A percentile compares a stretch with the other conserved stretches of the same genome.
phyloP scores from a whole-genome alignment of 2,797 vertebrate genomes.

The Arrhamphus sclerolepis region DNA sequence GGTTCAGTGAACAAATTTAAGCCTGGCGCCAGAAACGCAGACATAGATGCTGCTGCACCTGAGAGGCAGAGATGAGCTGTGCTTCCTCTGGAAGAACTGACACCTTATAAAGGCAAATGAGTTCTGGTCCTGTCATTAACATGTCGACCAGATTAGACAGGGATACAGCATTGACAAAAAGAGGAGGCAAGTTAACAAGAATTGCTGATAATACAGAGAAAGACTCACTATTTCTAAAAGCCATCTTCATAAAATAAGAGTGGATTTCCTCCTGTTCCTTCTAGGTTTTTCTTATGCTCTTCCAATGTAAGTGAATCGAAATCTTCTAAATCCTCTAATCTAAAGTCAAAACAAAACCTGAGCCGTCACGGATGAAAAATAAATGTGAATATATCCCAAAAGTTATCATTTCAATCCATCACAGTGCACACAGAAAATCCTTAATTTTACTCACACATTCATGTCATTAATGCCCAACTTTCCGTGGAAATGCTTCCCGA shows the following conservation, averaged over 20 bases:
- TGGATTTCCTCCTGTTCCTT: no score
- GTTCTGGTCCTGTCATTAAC: constrained; percentile 2
- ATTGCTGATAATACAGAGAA: no score
- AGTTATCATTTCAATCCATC: no score
- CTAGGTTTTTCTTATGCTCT: no score
- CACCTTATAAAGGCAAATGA: constrained; percentile 16
- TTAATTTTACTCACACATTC: constrained; percentile 89
- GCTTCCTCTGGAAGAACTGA: constrained; percentile 3
- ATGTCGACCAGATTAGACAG: neutral
- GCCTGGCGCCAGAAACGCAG: constrained; percentile 51
- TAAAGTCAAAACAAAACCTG: neutral
- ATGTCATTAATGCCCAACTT: constrained; percentile 97
- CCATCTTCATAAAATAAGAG: no score
- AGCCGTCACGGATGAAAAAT: no score
- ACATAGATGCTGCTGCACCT: constrained; percentile 30
- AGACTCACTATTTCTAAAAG: no score
- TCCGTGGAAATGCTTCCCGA: constrained; percentile 95
- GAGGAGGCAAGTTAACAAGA: no score
- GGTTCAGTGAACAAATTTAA: constrained; percentile 38
- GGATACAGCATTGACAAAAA: no score
- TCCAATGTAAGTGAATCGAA: no score
- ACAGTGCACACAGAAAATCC: neutral
- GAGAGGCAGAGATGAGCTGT: constrained; percentile 27
- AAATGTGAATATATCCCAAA: no score
- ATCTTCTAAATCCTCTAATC: neutral